phyloP scores from a whole-genome alignment of 2,797 vertebrate genomes.

The Momotus momota region DNA sequence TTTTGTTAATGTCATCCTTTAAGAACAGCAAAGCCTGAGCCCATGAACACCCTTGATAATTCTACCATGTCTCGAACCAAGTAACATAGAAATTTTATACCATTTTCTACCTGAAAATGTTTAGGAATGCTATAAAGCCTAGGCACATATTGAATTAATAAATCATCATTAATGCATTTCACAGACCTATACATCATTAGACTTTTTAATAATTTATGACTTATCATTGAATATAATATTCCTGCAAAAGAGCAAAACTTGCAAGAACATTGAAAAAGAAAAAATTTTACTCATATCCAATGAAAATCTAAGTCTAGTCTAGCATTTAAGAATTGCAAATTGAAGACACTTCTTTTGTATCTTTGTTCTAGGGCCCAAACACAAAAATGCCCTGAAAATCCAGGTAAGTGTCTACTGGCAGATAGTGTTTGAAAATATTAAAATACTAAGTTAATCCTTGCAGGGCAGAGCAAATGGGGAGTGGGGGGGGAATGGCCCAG shows the following conservation, averaged over 20 bases:
- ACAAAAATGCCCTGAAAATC: slow-evolving; percentile 70
- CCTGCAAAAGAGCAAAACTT: neutral
- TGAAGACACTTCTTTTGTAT: neutral
- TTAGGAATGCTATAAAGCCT: neutral
- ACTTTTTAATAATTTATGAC: neutral
- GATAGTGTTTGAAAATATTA: neutral
- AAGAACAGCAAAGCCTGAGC: neutral
- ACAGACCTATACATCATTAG: neutral
- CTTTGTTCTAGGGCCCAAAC: slow-evolving; percentile 66
- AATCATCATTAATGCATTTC: neutral
- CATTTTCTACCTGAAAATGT: neutral
- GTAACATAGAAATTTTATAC: neutral
- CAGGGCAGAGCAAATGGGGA: neutral
- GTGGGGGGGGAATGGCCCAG: neutral
- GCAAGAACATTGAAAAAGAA: neutral
- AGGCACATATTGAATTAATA: neutral
- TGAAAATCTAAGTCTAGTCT: neutral
- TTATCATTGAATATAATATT: neutral
- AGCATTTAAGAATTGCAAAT: neutral
- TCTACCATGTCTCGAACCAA: neutral
- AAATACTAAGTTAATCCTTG: neutral
- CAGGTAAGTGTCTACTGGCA: slow-evolving; percentile 61
- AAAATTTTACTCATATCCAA: neutral
- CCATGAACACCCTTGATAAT: neutral
- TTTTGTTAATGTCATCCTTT: neutral